Conservation (phyloP, 2,113 vertebrate species). For the Edolisoma coerulescens region DNA sequence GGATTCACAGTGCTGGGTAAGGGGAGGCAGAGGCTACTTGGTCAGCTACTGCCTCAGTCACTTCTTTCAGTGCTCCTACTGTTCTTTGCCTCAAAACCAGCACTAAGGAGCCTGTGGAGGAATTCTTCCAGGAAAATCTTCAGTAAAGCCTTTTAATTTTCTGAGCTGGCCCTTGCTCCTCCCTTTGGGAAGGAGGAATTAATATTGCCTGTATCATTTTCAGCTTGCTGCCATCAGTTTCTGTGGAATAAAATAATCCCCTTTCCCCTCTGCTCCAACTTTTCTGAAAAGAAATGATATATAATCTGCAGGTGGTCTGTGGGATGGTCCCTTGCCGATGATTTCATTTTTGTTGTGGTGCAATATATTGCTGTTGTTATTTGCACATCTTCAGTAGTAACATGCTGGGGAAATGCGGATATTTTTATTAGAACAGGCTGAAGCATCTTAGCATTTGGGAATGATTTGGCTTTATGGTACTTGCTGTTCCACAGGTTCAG, state of each 20-base stretch:
- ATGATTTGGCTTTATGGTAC: neutral
- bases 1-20: neutral
- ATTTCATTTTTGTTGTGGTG: neutral
- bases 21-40: neutral
- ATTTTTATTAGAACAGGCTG: conserved; percentile 15
- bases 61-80: neutral
- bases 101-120: neutral
- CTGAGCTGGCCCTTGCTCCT: neutral
- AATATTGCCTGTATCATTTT: conserved; percentile 6
- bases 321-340: neutral
- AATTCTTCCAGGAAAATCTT: neutral
- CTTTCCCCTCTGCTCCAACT: neutral
- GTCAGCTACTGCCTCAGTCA: neutral
- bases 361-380: neutral
- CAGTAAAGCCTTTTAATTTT: conserved; percentile 2
- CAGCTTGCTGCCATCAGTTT: conserved; percentile 22
- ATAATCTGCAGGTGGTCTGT: conserved; percentile 50
- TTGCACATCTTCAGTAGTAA: conserved; percentile 49
- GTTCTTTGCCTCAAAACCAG: neutral
- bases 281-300: conserved; percentile 27
- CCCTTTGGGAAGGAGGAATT: neutral
- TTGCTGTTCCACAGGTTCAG: neutral
- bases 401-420: neutral
- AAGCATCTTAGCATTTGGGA: conserved; percentile 11
- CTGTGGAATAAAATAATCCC: conserved; percentile 11